phyloP scores from a whole-genome alignment of 2,797 vertebrate genomes.

The Crocodylus rhombifer region DNA sequence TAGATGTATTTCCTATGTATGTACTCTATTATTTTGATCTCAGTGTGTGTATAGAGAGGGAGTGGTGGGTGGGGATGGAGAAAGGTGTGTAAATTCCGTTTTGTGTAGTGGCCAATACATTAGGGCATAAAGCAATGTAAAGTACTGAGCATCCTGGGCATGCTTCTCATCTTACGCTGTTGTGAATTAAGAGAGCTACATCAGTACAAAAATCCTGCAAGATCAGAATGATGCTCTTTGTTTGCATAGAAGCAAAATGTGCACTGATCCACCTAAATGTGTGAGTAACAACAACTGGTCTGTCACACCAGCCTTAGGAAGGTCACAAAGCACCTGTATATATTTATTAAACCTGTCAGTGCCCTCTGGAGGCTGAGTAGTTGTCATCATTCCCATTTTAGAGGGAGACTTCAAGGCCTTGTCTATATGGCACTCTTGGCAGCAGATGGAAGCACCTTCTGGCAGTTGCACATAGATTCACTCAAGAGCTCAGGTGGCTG shows the following conservation, averaged over 20 bases:
- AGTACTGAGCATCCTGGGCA: slow-evolving; percentile 6
- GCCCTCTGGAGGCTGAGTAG: background rate
- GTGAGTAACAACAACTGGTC: slow-evolving; percentile 1
- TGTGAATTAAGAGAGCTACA: background rate
- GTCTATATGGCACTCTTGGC: too few species aligned
- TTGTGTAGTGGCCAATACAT: background rate
- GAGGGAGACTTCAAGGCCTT: background rate
- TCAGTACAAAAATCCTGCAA: slow-evolving; percentile 9
- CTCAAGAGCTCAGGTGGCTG: too few species aligned
- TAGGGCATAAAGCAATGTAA: slow-evolving; percentile 24
- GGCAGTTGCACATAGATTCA: too few species aligned
- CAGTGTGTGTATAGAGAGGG: too few species aligned
- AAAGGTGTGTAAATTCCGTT: too few species aligned
- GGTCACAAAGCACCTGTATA: background rate
- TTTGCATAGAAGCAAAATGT: background rate
- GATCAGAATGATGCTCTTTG: slow-evolving; percentile 19
- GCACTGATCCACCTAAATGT: slow-evolving; percentile 44
- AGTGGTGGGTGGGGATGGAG: too few species aligned
- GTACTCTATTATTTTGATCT: too few species aligned
- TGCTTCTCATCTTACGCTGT: background rate
- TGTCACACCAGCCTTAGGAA: slow-evolving; percentile 9
- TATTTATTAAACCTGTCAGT: background rate
- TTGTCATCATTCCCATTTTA: slow-evolving; percentile 2
- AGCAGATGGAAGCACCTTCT: too few species aligned
- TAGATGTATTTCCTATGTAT: too few species aligned